Conservation (phyloP, 2,113 vertebrate species). For the Austrofundulus limnaeus region DNA sequence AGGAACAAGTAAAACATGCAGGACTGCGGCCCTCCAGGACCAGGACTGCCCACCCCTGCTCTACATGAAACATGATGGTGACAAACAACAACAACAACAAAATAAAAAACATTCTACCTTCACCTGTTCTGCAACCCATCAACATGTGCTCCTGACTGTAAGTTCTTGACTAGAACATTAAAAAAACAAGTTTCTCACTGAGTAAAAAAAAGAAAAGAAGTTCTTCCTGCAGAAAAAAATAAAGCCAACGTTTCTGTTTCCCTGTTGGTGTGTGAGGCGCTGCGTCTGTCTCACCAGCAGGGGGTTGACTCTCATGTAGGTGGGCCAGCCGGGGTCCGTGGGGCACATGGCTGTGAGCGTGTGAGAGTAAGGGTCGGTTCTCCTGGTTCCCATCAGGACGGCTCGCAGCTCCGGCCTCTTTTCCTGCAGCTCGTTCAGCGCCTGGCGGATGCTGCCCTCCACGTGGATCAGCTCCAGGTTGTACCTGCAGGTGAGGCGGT, state of each 20-base stretch:
- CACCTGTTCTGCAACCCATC: no score
- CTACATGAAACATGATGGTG: no score
- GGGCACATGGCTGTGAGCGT: slow-evolving; percentile 82
- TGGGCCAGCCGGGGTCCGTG: slow-evolving; percentile 91
- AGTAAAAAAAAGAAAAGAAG: not conserved
- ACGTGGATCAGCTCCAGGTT: slow-evolving; percentile 82
- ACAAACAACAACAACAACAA: no score
- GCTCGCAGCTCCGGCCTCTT: slow-evolving; percentile 84
- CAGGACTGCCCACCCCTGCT: no score
- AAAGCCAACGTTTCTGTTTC: no score
- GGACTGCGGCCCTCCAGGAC: no score
- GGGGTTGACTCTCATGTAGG: slow-evolving; percentile 91
- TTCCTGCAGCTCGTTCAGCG: slow-evolving; percentile 80
- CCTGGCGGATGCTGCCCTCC: slow-evolving; percentile 88
- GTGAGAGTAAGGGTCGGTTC: slow-evolving; percentile 89
- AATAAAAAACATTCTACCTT: no score
- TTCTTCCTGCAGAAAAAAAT: no score
- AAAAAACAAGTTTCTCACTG: not conserved
- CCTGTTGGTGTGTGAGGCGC: no score
- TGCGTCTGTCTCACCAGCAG: slow-evolving; percentile 81
- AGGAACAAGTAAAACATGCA: no score
- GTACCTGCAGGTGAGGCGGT: slow-evolving; percentile 78
- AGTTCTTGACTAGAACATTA: not conserved
- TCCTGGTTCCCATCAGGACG: slow-evolving; percentile 92
- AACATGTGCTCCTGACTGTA: no score